These are phyloP conservation scores for Calliopsis andreniformis DNA, from an alignment of 1,140 invertebrate species.

Conservation along the genomic window DNA sequence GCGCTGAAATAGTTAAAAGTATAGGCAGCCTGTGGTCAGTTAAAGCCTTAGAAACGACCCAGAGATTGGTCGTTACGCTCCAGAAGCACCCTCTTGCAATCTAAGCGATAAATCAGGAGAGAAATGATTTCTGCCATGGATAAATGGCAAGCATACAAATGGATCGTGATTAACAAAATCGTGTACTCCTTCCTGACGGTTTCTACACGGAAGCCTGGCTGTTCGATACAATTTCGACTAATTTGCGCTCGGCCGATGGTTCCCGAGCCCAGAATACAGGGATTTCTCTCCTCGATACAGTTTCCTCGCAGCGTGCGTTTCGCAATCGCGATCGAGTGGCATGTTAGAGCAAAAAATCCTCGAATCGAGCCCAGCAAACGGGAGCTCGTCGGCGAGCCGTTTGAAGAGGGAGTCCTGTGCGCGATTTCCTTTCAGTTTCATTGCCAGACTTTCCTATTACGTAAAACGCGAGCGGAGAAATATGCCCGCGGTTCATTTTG, in stretches of 20 bases:
- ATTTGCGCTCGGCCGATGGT: too few species aligned
- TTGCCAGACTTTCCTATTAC: not conserved
- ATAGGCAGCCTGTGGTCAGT: too few species aligned
- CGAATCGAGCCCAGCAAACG: constrained; percentile 15
- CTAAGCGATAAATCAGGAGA: not conserved
- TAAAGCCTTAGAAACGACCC: too few species aligned
- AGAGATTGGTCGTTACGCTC: too few species aligned
- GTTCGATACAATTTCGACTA: constrained; percentile 21
- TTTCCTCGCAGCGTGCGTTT: constrained; percentile 16
- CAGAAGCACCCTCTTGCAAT: not conserved
- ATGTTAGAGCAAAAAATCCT: constrained; percentile 3
- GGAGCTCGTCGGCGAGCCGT: not conserved
- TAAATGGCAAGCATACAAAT: not conserved
- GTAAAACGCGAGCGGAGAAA: not conserved
- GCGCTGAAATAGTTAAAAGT: too few species aligned
- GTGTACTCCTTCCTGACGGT: not conserved
- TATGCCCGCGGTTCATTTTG: not conserved
- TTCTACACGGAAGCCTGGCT: constrained; percentile 31
- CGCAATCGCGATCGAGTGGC: not conserved
- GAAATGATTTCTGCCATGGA: not conserved
- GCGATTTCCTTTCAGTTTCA: constrained; percentile 19
- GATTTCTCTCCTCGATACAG: constrained; percentile 34
- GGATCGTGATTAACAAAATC: constrained; percentile 4
- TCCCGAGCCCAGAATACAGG: not conserved
- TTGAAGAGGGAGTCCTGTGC: not conserved